phyloP scores from a whole-genome alignment of 1,140 invertebrate genomes.

The Sarcophaga bullata region DNA sequence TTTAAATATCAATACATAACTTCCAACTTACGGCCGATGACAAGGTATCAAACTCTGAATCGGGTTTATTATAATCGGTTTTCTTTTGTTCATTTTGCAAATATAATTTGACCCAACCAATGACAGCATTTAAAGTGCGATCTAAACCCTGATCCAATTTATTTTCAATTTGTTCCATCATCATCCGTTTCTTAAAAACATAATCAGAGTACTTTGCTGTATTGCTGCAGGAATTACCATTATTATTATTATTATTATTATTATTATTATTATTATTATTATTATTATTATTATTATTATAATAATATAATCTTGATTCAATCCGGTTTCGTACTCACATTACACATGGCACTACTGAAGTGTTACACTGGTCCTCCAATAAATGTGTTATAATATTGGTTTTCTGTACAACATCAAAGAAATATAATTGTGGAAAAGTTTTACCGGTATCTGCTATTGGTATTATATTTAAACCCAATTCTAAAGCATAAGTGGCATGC shows the following conservation, averaged over 20 bases:
- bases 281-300: not conserved
- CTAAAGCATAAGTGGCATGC: slow-evolving; percentile 96
- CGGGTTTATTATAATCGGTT: slow-evolving; percentile 91
- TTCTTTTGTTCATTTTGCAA: slow-evolving; percentile 95
- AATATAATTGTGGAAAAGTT: slow-evolving; percentile 86
- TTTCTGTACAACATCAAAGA: slow-evolving; percentile 94
- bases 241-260: not conserved
- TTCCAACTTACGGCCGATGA: slow-evolving; percentile 72
- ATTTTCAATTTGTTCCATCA: slow-evolving; percentile 88
- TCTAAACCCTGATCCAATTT: slow-evolving; percentile 93
- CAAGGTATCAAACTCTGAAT: slow-evolving; percentile 83
- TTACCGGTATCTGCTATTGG: slow-evolving; percentile 87
- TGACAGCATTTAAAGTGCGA: slow-evolving; percentile 85
- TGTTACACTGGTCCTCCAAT: slow-evolving; percentile 93
- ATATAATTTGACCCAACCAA: slow-evolving; percentile 91
- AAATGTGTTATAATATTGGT: slow-evolving; percentile 96
- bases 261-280: not conserved
- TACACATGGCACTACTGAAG: slow-evolving; percentile 88
- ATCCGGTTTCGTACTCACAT: slow-evolving; percentile 71
- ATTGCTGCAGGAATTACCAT: slow-evolving; percentile 70
- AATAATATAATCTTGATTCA: not conserved
- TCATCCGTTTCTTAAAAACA: slow-evolving; percentile 85
- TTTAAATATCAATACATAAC: not conserved
- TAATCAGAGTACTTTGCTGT: slow-evolving; percentile 89
- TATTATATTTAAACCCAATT: slow-evolving; percentile 90